Evolutionary conservation across 2,888 invertebrate genomes (phyloP).

Genomic region (Laspeyria flexula): DNA sequence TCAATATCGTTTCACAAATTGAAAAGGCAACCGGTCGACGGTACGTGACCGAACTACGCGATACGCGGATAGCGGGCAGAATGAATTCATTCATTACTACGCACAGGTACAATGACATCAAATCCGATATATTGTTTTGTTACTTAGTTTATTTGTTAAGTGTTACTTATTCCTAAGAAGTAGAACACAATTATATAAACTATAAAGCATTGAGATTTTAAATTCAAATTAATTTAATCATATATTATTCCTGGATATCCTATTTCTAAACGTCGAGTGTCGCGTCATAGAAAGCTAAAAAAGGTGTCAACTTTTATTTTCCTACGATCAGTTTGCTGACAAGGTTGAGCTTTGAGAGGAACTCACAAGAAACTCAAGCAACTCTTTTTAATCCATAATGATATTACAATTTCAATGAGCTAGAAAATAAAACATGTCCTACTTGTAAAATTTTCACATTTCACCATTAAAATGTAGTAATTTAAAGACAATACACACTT

Average conservation of each 20-base stretch:
- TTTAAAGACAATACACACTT: constrained; percentile 13
- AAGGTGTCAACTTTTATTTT: no score
- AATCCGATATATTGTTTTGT: constrained; percentile 38
- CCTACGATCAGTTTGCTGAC: no score
- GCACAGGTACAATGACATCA: constrained; percentile 54
- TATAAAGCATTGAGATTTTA: no score
- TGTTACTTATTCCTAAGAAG: constrained; percentile 12
- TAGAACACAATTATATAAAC: no score
- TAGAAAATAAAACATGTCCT: neutral
- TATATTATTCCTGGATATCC: no score
- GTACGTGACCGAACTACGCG: constrained; percentile 69
- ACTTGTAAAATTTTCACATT: constrained; percentile 1
- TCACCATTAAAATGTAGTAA: neutral
- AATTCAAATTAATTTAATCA: no score
- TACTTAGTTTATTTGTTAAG: constrained; percentile 22
- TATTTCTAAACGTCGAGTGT: no score
- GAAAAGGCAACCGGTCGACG: constrained; percentile 59
- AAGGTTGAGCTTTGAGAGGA: no score
- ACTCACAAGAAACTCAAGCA: no score
- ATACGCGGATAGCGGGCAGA: constrained; percentile 52
- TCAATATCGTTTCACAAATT: constrained; percentile 56
- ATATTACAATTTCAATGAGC: no score
- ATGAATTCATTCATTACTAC: constrained; percentile 60
- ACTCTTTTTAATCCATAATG: no score
- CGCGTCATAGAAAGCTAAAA: no score